phyloP scores from a whole-genome alignment of 1,140 invertebrate species.

The Lamellibrachia luymesi region DNA sequence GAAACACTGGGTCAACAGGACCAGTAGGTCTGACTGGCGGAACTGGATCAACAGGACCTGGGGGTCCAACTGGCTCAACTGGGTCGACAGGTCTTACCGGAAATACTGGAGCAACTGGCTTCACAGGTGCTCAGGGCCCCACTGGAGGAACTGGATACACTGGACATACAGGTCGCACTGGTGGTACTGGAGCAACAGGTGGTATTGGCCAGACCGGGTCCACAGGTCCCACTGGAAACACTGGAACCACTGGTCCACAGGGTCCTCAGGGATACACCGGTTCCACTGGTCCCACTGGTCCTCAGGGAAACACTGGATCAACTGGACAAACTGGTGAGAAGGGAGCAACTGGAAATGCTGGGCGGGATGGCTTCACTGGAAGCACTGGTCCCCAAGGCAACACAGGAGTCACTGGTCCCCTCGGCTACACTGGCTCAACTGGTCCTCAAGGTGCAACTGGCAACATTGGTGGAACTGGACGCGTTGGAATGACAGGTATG shows the following conservation, averaged over 20 bases:
- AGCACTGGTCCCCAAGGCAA: neutral
- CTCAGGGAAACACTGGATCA: conserved; percentile 11
- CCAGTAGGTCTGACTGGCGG: conserved; percentile 16
- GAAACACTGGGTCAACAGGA: conserved; percentile 20
- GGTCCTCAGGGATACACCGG: conserved; percentile 19
- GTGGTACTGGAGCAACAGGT: conserved; percentile 15
- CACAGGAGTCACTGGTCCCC: conserved; percentile 9
- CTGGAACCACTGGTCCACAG: conserved; percentile 14
- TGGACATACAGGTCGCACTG: conserved; percentile 36
- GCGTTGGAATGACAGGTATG: conserved; percentile 4
- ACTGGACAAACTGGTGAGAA: conserved; percentile 14
- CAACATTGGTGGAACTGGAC: conserved; percentile 2
- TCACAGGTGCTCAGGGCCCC: conserved; percentile 29
- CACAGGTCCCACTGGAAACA: conserved; percentile 17
- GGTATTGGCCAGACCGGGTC: conserved; percentile 3
- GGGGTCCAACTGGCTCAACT: conserved; percentile 13
- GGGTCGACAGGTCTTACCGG: conserved; percentile 19
- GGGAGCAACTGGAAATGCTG: neutral
- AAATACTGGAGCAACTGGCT: conserved; percentile 25
- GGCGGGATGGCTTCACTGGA: conserved; percentile 2
- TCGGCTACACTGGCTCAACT: conserved; percentile 3
- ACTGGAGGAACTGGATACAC: conserved; percentile 60
- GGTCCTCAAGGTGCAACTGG: conserved; percentile 8
- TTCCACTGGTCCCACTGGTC: conserved; percentile 13
- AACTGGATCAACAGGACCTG: conserved; percentile 20